These are phyloP conservation scores for Argya squamiceps DNA, from an alignment of 2,797 vertebrate species.

Conservation along the genomic window DNA sequence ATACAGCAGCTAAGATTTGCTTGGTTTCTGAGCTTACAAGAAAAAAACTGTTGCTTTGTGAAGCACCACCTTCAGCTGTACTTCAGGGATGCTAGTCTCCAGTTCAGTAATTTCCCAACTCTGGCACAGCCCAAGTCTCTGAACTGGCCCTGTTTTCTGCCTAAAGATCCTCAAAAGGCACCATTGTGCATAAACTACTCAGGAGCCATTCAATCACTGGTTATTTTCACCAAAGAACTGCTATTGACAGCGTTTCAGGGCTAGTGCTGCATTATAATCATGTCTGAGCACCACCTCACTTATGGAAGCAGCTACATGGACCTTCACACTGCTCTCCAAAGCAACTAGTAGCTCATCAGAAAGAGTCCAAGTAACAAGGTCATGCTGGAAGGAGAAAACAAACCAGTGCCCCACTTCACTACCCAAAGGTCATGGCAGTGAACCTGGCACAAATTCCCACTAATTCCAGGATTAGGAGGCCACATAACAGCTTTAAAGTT, in stretches of 20 bases:
- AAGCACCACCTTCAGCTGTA: not conserved
- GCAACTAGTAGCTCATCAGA: not conserved
- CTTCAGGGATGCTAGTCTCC: not conserved
- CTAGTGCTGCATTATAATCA: not conserved
- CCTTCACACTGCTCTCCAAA: not conserved
- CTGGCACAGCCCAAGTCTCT: not conserved
- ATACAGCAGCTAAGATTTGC: not conserved
- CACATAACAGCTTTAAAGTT: not conserved
- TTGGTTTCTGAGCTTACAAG: not conserved
- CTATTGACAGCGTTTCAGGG: not conserved
- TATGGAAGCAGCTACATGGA: not conserved
- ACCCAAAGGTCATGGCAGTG: not conserved
- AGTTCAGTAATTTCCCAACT: not conserved
- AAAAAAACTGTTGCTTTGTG: not conserved
- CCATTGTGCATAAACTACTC: not conserved
- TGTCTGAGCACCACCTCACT: not conserved
- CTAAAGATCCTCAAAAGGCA: not conserved
- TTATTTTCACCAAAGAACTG: not conserved
- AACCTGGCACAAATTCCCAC: not conserved
- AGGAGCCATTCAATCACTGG: not conserved
- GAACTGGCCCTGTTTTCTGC: not conserved
- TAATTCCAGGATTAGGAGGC: conserved; percentile 12
- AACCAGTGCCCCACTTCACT: not conserved
- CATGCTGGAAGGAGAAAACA: not conserved
- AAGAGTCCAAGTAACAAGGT: not conserved